A percentile compares a stretch with the other conserved stretches of the same genome.
Conservation (phyloP, 2,888 invertebrate genomes). For the Agapetus fuscipes region DNA sequence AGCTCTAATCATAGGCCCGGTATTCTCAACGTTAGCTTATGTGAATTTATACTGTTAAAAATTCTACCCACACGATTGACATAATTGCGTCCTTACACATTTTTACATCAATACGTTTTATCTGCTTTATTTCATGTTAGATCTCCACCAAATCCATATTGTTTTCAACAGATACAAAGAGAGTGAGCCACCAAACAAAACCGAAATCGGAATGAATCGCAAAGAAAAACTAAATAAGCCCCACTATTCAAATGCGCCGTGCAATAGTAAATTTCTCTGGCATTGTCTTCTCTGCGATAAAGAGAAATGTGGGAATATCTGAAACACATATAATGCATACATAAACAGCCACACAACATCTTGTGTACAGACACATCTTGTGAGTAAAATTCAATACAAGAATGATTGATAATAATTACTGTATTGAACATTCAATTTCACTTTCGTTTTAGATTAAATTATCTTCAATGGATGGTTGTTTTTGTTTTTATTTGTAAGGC, state of each 20-base stretch:
- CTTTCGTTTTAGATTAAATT: constrained; percentile 13
- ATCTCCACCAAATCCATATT: too few species aligned
- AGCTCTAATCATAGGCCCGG: too few species aligned
- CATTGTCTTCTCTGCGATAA: constrained; percentile 17
- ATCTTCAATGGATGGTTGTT: too few species aligned
- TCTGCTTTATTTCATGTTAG: too few species aligned
- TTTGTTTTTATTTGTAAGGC: too few species aligned
- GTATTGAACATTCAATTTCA: too few species aligned
- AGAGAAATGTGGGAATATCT: constrained; percentile 20
- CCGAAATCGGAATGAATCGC: constrained; percentile 13
- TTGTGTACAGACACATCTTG: neutral
- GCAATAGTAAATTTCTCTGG: constrained; percentile 19
- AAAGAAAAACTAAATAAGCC: constrained; percentile 15
- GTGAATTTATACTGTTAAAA: too few species aligned
- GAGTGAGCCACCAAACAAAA: constrained; percentile 2
- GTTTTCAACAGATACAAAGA: too few species aligned
- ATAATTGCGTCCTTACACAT: too few species aligned
- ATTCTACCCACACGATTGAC: too few species aligned
- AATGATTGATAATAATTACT: constrained; percentile 10
- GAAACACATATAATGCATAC: constrained; percentile 1
- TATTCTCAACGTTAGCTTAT: too few species aligned
- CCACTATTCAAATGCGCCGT: constrained; percentile 12
- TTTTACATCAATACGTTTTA: too few species aligned
- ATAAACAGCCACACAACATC: constrained; percentile 4
- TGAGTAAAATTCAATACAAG: constrained; percentile 2